A percentile compares a stretch with the other conserved stretches of the same genome.
These are phyloP conservation scores for Monodelphis domestica DNA, from an alignment of 2,797 vertebrate genomes.

Conservation along the genomic window DNA sequence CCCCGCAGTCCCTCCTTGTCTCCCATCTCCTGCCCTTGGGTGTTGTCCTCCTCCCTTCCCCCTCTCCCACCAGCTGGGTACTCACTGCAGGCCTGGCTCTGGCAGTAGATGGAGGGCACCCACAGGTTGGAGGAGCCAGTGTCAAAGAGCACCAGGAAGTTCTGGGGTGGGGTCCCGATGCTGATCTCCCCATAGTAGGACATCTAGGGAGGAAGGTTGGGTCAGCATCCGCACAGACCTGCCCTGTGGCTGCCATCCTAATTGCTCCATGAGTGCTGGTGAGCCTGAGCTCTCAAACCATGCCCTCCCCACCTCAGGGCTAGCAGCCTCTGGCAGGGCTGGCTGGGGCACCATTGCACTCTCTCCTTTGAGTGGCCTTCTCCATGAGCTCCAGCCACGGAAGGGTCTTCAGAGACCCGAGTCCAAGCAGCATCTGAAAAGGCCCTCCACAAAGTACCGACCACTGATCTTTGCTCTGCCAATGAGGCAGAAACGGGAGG, in stretches of 20 bases:
- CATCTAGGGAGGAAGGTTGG: constrained; percentile 38
- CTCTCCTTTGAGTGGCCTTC: not conserved
- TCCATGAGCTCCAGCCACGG: not conserved
- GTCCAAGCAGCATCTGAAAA: not conserved
- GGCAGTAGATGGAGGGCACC: constrained; percentile 48
- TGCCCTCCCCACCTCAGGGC: not conserved
- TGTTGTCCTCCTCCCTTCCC: too few species aligned
- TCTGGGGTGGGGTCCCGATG: constrained; percentile 69
- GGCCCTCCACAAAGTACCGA: not conserved
- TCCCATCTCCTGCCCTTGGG: not conserved
- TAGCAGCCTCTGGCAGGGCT: not conserved
- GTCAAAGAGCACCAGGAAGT: constrained; percentile 73
- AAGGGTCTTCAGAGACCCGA: not conserved
- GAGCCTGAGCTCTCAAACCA: not conserved
- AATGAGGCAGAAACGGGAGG: not conserved
- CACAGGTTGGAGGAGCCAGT: constrained; percentile 66
- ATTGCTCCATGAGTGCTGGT: not conserved
- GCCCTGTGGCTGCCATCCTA: not conserved
- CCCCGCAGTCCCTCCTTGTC: not conserved
- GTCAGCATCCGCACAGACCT: not conserved
- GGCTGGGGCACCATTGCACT: not conserved
- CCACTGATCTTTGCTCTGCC: not conserved
- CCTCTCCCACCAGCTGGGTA: not conserved
- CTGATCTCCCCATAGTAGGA: constrained; percentile 68
- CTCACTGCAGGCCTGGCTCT: constrained; percentile 62